Conservation (phyloP, 2,113 vertebrate genomes). For the Rhadina sibilatrix region DNA sequence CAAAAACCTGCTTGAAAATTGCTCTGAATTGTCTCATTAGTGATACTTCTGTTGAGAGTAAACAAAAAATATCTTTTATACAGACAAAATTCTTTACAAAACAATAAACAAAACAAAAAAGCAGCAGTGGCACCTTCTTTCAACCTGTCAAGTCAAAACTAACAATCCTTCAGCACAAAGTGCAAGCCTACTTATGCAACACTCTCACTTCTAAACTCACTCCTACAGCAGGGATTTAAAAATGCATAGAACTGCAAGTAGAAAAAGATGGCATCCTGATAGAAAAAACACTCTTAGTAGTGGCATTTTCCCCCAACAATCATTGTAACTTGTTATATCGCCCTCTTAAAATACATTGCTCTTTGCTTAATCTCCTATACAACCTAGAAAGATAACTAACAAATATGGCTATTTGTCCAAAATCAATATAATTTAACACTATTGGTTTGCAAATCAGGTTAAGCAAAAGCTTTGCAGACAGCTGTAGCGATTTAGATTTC, state of each 20-base stretch:
- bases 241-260: background rate
- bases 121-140: background rate
- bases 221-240: background rate
- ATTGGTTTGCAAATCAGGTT: background rate
- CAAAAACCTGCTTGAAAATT: background rate
- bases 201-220: slow-evolving; percentile 27
- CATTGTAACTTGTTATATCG: background rate
- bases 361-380: background rate
- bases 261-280: background rate
- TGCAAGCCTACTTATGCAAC: slow-evolving; percentile 25
- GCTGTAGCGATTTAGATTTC: background rate
- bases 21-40: background rate
- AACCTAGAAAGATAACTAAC: background rate
- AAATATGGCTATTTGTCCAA: background rate
- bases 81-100: background rate
- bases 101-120: background rate
- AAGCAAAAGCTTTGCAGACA: background rate
- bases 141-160: slow-evolving; percentile 16
- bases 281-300: background rate
- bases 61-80: background rate
- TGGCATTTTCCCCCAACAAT: background rate
- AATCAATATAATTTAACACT: background rate
- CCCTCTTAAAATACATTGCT: background rate
- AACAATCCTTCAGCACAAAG: background rate
- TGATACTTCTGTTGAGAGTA: background rate